Base-by-base conservation (phyloP, 2,888 invertebrate genomes). In the Athetis lepigone region DNA sequence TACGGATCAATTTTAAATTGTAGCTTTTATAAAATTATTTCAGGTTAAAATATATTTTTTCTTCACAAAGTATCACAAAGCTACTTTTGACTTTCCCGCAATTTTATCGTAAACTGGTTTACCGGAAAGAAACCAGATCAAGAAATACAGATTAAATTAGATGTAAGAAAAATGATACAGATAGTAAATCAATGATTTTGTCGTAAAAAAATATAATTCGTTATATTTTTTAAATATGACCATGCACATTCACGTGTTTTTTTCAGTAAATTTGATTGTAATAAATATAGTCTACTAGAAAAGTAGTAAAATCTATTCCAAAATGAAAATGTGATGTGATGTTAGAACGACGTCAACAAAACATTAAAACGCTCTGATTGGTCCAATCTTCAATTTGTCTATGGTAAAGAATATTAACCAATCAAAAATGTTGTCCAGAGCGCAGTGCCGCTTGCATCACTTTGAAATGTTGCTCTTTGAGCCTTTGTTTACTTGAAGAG, bases 321-420 rank as follows among this genome's bases (percentile, higher is more conserved):
- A 19, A 45, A 23, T 8, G 0, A 33, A 29, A 27, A 27, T 36
- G 8, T 8, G 0, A 23, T 11, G 5, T 36, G 7, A 13, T 16
- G 7, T 11, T 5, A 19, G 1, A 23, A 33, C 33, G 52, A 80
- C 75, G 80, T 77, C 80, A 79, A 69, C 64, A 62, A 62, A 57
- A 11, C 9, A 36, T 39, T 63, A 13, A 1, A 9, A 6, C 0
- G 6, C 37, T 54, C 18, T 61, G 68, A 80, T 79, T 79, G 80
- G 80, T 19, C 40, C 1, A 49, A 6, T 2, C 0, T 2, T 0
- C 1, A 7, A 1, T 2, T 71, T 47, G 58, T 79, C 72, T 77
- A 9, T 80, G 72, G 39, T 46, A 36, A 9, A 4, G 0, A 0
- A 0, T 19, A 21, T 43, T 18, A 19, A 46, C 80, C 75, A 80